Conservation (phyloP, 2,113 vertebrate genomes). For the Poeciliopsis retropinna region DNA sequence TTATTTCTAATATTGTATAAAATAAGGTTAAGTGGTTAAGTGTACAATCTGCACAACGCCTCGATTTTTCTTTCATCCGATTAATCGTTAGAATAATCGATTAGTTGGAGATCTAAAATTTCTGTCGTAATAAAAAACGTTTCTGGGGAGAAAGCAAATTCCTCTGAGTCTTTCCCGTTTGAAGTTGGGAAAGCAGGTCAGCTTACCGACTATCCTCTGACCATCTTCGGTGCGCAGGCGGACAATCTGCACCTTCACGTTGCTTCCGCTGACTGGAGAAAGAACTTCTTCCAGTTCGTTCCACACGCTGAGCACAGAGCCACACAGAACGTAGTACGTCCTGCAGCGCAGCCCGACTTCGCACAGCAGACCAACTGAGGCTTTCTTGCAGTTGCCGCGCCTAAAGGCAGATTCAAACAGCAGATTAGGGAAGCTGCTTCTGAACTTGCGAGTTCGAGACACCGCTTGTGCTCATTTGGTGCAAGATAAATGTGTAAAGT, state of each 20-base stretch:
- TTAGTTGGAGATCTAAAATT: too few species aligned
- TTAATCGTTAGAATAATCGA: too few species aligned
- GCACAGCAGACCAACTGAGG: slow-evolving; percentile 91
- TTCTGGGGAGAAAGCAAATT: too few species aligned
- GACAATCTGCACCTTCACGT: slow-evolving; percentile 98
- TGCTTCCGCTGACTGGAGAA: slow-evolving; percentile 92
- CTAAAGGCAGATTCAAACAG: slow-evolving; percentile 62
- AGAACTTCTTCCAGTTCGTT: slow-evolving; percentile 96
- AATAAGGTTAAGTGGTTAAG: too few species aligned
- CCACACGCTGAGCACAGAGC: slow-evolving; percentile 97
- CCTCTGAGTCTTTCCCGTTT: too few species aligned
- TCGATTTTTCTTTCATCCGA: too few species aligned
- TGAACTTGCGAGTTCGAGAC: background rate
- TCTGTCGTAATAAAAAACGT: too few species aligned
- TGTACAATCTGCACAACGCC: too few species aligned
- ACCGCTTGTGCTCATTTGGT: background rate
- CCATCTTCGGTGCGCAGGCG: slow-evolving; percentile 94
- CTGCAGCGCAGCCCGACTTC: slow-evolving; percentile 94
- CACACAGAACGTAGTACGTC: slow-evolving; percentile 92
- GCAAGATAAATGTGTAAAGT: background rate
- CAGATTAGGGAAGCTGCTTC: background rate
- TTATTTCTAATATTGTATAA: too few species aligned
- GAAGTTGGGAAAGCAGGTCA: too few species aligned
- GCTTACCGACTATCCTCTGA: slow-evolving; percentile 94
- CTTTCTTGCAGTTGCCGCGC: slow-evolving; percentile 98